A percentile compares a stretch with the other conserved stretches of the same genome.
Conservation (phyloP, 2,797 vertebrate genomes). For the Poecile montanus region DNA sequence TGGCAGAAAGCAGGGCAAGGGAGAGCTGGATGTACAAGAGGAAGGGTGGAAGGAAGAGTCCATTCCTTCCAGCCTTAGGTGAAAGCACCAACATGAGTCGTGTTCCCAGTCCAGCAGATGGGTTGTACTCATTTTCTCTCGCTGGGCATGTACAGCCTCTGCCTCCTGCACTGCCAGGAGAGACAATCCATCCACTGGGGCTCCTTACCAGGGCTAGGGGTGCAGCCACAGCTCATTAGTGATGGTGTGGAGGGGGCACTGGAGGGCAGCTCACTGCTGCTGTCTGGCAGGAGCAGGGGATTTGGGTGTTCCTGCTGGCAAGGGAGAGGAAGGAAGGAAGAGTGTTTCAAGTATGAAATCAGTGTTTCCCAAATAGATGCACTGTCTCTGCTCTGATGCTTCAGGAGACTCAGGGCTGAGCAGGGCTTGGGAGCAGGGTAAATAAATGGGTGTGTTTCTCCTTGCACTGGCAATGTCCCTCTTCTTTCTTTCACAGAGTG, state of each 20-base stretch:
- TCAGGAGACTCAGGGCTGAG: neutral
- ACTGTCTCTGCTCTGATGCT: neutral
- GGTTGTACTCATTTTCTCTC: neutral
- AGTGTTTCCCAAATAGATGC: neutral
- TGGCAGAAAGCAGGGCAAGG: neutral
- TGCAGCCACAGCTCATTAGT: neutral
- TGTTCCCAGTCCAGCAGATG: neutral
- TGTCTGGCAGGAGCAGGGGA: neutral
- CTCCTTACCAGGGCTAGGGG: neutral
- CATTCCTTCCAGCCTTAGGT: neutral
- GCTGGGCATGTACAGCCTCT: neutral
- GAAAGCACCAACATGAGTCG: slow-evolving; percentile 8
- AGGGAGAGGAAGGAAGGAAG: neutral
- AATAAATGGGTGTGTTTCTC: neutral
- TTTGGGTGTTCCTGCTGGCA: neutral
- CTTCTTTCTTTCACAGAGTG: slow-evolving; percentile 84
- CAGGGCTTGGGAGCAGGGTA: neutral
- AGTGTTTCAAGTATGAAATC: neutral
- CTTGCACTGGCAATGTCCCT: neutral
- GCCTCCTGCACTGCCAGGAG: neutral
- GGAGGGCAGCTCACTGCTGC: neutral
- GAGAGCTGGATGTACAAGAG: neutral
- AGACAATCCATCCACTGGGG: slow-evolving; percentile 7
- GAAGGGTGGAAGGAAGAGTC: neutral
- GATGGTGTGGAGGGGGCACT: neutral